Conservation (phyloP, 2,113 vertebrate species). For the Cyprinodon tularosa region DNA sequence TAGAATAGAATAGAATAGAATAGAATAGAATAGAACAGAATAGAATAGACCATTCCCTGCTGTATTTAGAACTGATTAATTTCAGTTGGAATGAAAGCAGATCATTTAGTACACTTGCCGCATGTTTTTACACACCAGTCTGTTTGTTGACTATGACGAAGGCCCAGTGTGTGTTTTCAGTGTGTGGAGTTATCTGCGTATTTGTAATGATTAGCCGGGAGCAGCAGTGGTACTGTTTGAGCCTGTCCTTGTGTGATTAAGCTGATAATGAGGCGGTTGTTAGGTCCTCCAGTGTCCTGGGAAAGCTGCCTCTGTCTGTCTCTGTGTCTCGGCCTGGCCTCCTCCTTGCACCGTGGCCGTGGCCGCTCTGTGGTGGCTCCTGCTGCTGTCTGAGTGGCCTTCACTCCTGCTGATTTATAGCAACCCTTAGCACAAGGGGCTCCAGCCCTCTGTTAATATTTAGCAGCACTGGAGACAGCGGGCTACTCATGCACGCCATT, state of each 20-base stretch:
- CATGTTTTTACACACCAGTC: conserved; percentile 33
- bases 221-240: conserved; percentile 42
- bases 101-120: conserved; percentile 17
- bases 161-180: conserved; percentile 38
- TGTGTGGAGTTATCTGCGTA: conserved; percentile 71
- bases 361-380: conserved; percentile 66
- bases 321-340: conserved; percentile 31
- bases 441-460: conserved; percentile 89
- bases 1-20: conserved; percentile 26
- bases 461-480: conserved; percentile 77
- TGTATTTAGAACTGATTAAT: neutral
- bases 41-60: neutral
- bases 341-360: conserved; percentile 5
- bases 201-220: conserved; percentile 75
- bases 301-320: conserved; percentile 64
- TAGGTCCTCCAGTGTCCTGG: conserved; percentile 68
- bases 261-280: conserved; percentile 70
- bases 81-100: neutral
- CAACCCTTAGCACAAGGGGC: conserved; percentile 65
- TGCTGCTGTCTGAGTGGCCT: conserved; percentile 85
- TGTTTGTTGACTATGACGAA: conserved; percentile 55
- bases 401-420: conserved; percentile 87
- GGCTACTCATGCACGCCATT: conserved; percentile 33
- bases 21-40: conserved; percentile 13
- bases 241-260: conserved; percentile 57